These are phyloP conservation scores for Orientallactaga sibirica DNA, from an alignment of 2,797 vertebrate genomes.

Conservation along the genomic window DNA sequence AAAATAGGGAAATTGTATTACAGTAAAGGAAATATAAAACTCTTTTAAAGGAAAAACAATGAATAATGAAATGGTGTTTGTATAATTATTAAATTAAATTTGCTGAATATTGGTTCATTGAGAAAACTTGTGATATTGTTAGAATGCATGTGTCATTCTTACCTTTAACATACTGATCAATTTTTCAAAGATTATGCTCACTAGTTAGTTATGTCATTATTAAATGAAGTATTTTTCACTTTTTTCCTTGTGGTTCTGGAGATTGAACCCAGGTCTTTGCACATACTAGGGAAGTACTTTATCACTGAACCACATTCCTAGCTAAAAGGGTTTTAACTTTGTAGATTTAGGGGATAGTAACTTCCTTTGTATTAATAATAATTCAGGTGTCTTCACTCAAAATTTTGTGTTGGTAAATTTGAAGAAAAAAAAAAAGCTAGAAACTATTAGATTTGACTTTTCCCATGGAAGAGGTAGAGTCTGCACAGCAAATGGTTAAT, in stretches of 20 bases:
- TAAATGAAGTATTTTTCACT: background rate
- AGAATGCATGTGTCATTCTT: background rate
- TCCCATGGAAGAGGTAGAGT: background rate
- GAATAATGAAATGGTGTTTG: background rate
- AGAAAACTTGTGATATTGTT: background rate
- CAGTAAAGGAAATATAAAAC: background rate
- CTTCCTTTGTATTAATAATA: background rate
- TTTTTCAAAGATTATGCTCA: background rate
- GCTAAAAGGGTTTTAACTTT: no score
- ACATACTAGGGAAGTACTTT: no score
- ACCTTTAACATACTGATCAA: background rate
- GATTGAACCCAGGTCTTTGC: no score
- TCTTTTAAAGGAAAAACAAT: background rate
- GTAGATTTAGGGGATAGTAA: background rate
- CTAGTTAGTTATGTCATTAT: constrained; percentile 3
- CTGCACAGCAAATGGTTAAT: background rate
- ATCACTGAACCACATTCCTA: no score
- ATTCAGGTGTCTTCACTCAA: background rate
- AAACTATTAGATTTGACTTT: background rate
- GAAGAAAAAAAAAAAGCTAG: background rate
- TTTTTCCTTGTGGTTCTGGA: background rate
- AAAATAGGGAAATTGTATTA: background rate
- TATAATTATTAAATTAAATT: constrained; percentile 22
- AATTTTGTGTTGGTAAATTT: constrained; percentile 21
- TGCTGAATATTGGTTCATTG: constrained; percentile 9